phyloP scores from a whole-genome alignment of 2,113 vertebrate species.

The Suncus etruscus region DNA sequence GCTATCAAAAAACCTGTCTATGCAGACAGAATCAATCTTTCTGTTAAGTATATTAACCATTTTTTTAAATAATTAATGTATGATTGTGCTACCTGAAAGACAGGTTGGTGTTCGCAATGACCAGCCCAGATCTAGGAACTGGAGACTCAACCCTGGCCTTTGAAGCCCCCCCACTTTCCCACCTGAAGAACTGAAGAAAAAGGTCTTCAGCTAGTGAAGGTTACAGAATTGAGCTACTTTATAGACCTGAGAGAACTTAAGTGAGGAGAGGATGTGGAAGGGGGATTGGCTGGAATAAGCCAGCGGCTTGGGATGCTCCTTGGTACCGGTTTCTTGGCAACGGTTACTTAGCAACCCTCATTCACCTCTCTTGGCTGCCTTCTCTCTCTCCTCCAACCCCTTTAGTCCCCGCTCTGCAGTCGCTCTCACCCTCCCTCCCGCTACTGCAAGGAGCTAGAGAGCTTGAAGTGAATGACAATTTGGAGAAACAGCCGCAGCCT shows the following conservation, averaged over 20 bases:
- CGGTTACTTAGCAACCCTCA: conserved; percentile 84
- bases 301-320: conserved; percentile 79
- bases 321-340: conserved; percentile 83
- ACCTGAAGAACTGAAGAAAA: conserved; percentile 63
- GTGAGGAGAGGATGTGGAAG: conserved; percentile 66
- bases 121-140: background rate
- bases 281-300: conserved; percentile 69
- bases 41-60: conserved; percentile 39
- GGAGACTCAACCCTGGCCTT: background rate
- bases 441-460: conserved; percentile 80
- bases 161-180: background rate
- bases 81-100: conserved; percentile 19
- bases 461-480: conserved; percentile 86
- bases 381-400: conserved; percentile 19
- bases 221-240: conserved; percentile 80
- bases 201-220: conserved; percentile 75
- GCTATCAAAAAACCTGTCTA: conserved; percentile 14
- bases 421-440: conserved; percentile 4
- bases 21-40: conserved; percentile 42
- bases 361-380: conserved; percentile 80
- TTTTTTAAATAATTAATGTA: background rate
- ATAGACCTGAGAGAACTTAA: conserved; percentile 81
- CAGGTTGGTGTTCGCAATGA: background rate
- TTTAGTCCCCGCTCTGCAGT: background rate
- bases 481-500: conserved; percentile 83